A percentile compares a stretch with the other conserved stretches of the same genome.
Conservation (phyloP, 2,888 invertebrate species). For the Xylophagus ater region DNA sequence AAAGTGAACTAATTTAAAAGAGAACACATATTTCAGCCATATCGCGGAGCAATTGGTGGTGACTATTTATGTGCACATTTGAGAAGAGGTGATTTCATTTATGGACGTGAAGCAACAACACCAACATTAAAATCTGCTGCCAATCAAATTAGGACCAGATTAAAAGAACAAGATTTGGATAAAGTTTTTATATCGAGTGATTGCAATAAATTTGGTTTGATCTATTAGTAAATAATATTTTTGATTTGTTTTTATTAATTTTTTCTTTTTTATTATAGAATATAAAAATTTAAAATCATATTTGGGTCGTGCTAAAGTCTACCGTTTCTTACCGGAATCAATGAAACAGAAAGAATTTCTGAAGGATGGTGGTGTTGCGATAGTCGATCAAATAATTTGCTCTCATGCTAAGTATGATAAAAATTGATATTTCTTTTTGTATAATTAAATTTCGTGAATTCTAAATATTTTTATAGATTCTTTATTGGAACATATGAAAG, state of each 20-base stretch:
- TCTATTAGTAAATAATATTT: neutral
- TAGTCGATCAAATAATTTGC: slow-evolving; percentile 93
- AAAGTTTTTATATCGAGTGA: slow-evolving; percentile 80
- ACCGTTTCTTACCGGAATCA: slow-evolving; percentile 30
- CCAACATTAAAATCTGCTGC: slow-evolving; percentile 71
- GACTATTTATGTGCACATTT: slow-evolving; percentile 79
- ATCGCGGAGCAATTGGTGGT: slow-evolving; percentile 47
- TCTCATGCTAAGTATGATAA: slow-evolving; percentile 55
- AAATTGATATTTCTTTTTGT: neutral
- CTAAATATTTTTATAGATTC: slow-evolving; percentile 31
- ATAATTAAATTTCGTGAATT: neutral
- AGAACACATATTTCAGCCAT: slow-evolving; percentile 29
- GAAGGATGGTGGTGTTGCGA: slow-evolving; percentile 77
- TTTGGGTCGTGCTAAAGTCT: slow-evolving; percentile 25
- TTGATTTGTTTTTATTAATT: slow-evolving; percentile 12
- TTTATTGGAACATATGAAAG: slow-evolving; percentile 92
- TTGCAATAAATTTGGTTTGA: slow-evolving; percentile 47
- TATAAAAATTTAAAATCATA: slow-evolving; percentile 32
- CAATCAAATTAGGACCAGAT: slow-evolving; percentile 52
- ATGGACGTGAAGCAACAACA: slow-evolving; percentile 57
- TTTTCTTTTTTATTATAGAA: slow-evolving; percentile 22
- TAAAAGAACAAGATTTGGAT: slow-evolving; percentile 46
- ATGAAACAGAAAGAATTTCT: slow-evolving; percentile 26
- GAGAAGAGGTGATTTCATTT: slow-evolving; percentile 77
- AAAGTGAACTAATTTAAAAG: neutral